Evolutionary conservation across 2,888 invertebrate species (phyloP), one percentile per base, ranked within the genome.

Genomic region (Papilio elwesi): DNA sequence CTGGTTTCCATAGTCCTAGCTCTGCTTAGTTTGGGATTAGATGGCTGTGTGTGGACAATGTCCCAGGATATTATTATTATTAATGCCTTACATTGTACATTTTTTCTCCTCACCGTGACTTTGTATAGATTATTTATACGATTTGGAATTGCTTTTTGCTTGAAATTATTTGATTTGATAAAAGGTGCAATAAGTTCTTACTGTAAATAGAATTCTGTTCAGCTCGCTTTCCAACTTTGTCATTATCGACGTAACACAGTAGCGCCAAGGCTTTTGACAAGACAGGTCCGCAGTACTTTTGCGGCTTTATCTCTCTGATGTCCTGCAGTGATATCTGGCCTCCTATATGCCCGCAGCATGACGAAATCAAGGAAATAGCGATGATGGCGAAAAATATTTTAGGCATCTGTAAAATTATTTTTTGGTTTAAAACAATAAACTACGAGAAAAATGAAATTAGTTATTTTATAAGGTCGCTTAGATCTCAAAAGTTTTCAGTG

Each of bases 261-360:
- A 70, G 52, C 1, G 73, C 69, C 16, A 73, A 43, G n/a, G 70
- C 38, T n/a, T 70, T 69, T 9, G 73, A 65, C 15, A 73, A 16
- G 0, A 15, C 63, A 0, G 73, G 70, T 1, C 73, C 73, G 48
- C 73, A 73, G 53, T 70, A 73, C 48, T 73, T 69, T 38, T 73
- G 73, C 16, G 73, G 73, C 43, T 73, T 69, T n/a, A 70, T 66
- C 15, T 73, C 70, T 47, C 49, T 65, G 9, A 73, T 26, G 6
- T 73, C 59, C 38, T 73, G 73, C 15, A 70, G 12, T 0, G 69
- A 66, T 38, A 69, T 66, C 15, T 73, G 68, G 7, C 73, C 69
- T n/a, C 73, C 73, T 47, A 73, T 69, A 26, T 73, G 69, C 7
- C 64, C 73, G 15, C 38, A 55, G 64, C 65, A 57, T 0, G 59